These are phyloP conservation scores for Stylophora pistillata DNA, from an alignment of 64 coral and sea anemone genomes.

Conservation along the genomic window DNA sequence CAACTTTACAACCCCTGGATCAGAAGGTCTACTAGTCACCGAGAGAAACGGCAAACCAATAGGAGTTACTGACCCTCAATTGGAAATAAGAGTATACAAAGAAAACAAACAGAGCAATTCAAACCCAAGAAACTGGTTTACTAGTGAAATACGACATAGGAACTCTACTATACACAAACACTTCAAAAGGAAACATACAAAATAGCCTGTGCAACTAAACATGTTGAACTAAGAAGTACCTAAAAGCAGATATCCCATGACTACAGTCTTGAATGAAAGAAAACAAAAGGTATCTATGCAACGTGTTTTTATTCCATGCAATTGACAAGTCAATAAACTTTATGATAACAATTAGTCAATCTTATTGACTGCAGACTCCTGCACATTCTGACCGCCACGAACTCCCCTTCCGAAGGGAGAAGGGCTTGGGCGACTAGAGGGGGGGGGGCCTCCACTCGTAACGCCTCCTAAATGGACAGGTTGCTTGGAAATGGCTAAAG, in stretches of 20 bases:
- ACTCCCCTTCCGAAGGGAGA: background rate
- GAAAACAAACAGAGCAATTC: background rate
- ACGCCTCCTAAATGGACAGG: conserved; percentile 31
- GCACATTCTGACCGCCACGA: background rate
- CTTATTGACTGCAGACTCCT: background rate
- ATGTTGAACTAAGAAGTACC: conserved; percentile 2
- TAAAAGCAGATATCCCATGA: background rate
- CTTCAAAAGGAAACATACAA: no score
- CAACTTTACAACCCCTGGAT: conserved; percentile 26
- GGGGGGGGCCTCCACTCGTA: conserved; percentile 28
- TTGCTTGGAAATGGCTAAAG: conserved; percentile 23
- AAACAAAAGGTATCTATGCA: conserved; percentile 8
- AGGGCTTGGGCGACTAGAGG: background rate
- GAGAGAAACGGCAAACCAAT: background rate
- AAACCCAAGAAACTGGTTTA: conserved; percentile 1
- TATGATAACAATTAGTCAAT: background rate
- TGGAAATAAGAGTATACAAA: background rate
- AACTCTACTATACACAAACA: background rate
- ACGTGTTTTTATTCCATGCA: background rate
- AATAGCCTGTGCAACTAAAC: background rate
- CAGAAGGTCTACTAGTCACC: conserved; percentile 1
- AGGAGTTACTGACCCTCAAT: conserved; percentile 17
- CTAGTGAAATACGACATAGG: conserved; percentile 7
- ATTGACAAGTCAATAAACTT: background rate
- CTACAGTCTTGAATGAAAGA: conserved; percentile 2